Evolutionary conservation across 2,888 invertebrate genomes (phyloP), one percentile per base, ranked within the genome.

Genomic region (Sisyra terminalis): DNA sequence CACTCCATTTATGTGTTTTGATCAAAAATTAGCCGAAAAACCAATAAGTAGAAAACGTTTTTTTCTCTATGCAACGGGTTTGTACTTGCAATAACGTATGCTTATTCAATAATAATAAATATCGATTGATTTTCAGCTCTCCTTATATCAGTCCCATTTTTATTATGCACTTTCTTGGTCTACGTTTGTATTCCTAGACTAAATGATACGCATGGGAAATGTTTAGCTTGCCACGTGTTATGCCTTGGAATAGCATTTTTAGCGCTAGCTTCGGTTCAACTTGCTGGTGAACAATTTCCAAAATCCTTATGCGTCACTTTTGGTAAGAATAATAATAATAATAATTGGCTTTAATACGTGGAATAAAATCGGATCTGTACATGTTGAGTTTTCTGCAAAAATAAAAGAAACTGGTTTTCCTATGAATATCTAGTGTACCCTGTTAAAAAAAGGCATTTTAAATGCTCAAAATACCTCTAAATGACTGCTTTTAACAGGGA

Each of bases 161-260:
- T 85, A 32, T 53, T 80, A 40, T 66, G 73, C 0, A 84, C 85
- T 2, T 75, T 84, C 49, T 50, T 79, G 34, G 78, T 83, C 1
- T 84, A 85, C 57, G 73, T 77, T 3, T 58, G 76, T 38, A 71
- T 83, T 43, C 77, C 81, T 0, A 81, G 84, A 47, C 59, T 81
- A 30, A 63, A 75, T 38, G 85, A 82, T 57, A 65, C 84, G 11
- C 83, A 84, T 51, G 82, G 82, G n/a, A 73, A 77, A 62, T 78
- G 79, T 1, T 58, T 84, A 46, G 81, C 83, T 71, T 77, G 78
- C 45, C 84, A 85, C 57, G 75, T 83, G 29, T 61, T 67, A 2
- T 74, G 75, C 0, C 65, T 85, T 11, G 64, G 75, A 46, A 55
- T 74, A 1, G 78, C 75, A 1, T 84, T 37, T 37, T 37, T 37